These are phyloP conservation scores for Marisa cornuarietis DNA, from an alignment of 1,140 invertebrate genomes.

Conservation along the genomic window DNA sequence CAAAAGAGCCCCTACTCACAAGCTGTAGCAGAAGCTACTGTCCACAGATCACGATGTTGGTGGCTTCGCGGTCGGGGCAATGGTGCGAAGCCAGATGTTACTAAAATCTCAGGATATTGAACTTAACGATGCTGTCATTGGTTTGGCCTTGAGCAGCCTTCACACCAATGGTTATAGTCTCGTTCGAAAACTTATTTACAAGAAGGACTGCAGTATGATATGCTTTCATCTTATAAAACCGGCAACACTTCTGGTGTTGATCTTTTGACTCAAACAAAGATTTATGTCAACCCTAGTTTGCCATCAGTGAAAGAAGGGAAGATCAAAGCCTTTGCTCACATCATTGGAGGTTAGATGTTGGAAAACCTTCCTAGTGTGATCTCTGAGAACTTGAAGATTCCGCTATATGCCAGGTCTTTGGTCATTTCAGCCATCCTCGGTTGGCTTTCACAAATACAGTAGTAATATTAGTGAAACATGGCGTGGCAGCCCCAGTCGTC, in stretches of 20 bases:
- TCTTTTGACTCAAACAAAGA: slow-evolving; percentile 88
- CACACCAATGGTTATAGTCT: slow-evolving; percentile 98
- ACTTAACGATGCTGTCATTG: slow-evolving; percentile 85
- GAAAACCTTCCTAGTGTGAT: slow-evolving; percentile 88
- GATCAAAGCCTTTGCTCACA: slow-evolving; percentile 92
- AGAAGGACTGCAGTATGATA: slow-evolving; percentile 72
- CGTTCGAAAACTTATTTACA: slow-evolving; percentile 86
- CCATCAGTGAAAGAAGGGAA: slow-evolving; percentile 76
- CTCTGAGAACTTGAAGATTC: slow-evolving; percentile 51
- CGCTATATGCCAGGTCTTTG: slow-evolving; percentile 59
- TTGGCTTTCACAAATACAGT: slow-evolving; percentile 56
- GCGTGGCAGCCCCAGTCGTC: slow-evolving; percentile 78
- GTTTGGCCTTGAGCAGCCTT: slow-evolving; percentile 83
- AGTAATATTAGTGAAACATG: neutral
- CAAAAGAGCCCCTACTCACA: no score
- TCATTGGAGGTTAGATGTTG: slow-evolving; percentile 92
- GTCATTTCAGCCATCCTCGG: slow-evolving; percentile 60
- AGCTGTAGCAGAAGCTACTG: no score
- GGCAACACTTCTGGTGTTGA: slow-evolving; percentile 78
- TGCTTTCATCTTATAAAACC: slow-evolving; percentile 82
- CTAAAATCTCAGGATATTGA: slow-evolving; percentile 77
- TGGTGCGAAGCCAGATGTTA: slow-evolving; percentile 80
- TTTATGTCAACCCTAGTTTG: slow-evolving; percentile 85
- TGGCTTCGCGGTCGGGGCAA: slow-evolving; percentile 93
- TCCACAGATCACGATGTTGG: slow-evolving; percentile 96